These are phyloP conservation scores for Agapornis canus DNA, from an alignment of 2,797 vertebrate genomes.

Conservation along the genomic window DNA sequence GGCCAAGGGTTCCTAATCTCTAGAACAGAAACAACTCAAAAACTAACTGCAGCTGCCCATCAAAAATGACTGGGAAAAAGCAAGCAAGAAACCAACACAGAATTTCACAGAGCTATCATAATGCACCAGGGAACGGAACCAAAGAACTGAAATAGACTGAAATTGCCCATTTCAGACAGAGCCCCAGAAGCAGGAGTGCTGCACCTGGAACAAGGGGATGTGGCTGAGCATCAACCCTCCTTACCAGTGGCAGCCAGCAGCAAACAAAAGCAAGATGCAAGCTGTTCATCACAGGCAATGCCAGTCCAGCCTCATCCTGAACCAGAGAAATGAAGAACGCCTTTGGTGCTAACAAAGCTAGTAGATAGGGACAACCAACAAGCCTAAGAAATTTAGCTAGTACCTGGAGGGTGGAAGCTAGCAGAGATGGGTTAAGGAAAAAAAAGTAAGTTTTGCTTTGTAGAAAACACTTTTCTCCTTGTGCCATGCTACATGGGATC, in stretches of 20 bases:
- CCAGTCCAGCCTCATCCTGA: background rate
- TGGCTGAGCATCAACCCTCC: background rate
- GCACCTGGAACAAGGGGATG: background rate
- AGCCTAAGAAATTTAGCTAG: background rate
- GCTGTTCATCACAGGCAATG: background rate
- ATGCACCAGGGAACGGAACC: background rate
- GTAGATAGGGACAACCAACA: background rate
- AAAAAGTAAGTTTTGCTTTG: background rate
- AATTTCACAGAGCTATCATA: background rate
- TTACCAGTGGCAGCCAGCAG: background rate
- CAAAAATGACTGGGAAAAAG: background rate
- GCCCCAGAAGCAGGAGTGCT: background rate
- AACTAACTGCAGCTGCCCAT: background rate
- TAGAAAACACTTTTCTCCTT: background rate
- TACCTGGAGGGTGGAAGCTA: fast-evolving
- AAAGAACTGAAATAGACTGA: background rate
- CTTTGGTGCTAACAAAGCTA: background rate
- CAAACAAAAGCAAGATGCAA: background rate
- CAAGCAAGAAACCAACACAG: background rate
- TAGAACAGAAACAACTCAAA: background rate
- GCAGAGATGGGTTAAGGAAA: background rate
- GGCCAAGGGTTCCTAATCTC: background rate
- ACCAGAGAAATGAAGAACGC: background rate
- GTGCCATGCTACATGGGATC: background rate
- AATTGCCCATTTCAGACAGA: background rate